These are phyloP conservation scores for Nematolebias whitei DNA, from an alignment of 2,113 vertebrate species.

Conservation along the genomic window DNA sequence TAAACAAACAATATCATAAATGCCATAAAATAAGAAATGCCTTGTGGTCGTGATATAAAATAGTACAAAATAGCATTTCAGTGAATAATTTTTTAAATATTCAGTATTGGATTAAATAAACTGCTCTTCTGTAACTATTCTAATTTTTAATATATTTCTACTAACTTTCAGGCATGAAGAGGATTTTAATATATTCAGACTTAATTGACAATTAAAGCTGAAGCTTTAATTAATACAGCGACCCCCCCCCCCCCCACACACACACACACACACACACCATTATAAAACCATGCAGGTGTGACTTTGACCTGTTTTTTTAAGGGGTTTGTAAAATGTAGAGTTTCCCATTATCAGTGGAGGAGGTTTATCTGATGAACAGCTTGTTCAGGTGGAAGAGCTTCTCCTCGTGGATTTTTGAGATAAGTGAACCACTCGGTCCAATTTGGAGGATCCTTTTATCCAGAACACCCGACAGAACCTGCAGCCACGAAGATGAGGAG, in stretches of 20 bases:
- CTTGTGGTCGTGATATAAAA: too few relatives aligned
- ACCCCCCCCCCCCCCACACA: neutral
- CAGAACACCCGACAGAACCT: conserved; percentile 31
- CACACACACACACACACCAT: neutral
- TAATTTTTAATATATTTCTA: too few relatives aligned
- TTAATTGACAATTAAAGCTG: neutral
- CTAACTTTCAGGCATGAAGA: too few relatives aligned
- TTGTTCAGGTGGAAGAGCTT: conserved; percentile 39
- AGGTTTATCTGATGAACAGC: conserved; percentile 29
- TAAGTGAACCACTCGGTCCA: conserved; percentile 37
- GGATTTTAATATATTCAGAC: neutral
- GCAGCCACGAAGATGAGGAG: conserved; percentile 34
- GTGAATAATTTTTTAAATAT: too few relatives aligned
- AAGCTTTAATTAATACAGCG: neutral
- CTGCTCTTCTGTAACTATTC: too few relatives aligned
- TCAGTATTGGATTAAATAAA: too few relatives aligned
- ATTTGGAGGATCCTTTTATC: conserved; percentile 44
- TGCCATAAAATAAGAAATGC: too few relatives aligned
- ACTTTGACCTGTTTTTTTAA: conserved; percentile 4
- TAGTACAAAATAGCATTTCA: too few relatives aligned
- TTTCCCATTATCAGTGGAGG: conserved; percentile 21
- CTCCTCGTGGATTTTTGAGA: conserved; percentile 54
- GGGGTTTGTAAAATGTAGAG: neutral
- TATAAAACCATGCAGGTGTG: neutral
- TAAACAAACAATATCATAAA: too few relatives aligned